Conservation (phyloP, 1,140 invertebrate genomes). For the Brachionus paranguensis region DNA sequence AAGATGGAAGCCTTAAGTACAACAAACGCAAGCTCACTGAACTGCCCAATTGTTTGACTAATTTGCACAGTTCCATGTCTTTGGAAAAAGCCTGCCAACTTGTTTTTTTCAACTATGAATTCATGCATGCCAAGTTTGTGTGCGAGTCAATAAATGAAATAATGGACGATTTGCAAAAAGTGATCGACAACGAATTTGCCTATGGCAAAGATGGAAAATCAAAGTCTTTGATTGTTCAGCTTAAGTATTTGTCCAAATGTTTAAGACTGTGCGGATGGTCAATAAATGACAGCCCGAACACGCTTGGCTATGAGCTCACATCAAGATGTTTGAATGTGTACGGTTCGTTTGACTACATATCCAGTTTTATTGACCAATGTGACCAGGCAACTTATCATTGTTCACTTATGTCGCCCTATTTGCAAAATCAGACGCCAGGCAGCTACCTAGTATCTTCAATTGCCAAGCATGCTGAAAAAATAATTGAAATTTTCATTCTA, state of each 20-base stretch:
- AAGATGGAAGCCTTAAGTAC: neutral
- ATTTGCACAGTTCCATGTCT: neutral
- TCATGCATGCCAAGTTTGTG: slow-evolving; percentile 28
- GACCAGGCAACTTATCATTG: slow-evolving; percentile 48
- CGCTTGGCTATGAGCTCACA: slow-evolving; percentile 46
- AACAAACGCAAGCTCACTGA: slow-evolving; percentile 39
- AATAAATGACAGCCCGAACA: neutral
- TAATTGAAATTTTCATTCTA: neutral
- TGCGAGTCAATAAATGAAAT: slow-evolving; percentile 28
- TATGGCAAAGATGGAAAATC: neutral
- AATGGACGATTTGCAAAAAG: slow-evolving; percentile 1
- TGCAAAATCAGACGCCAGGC: slow-evolving; percentile 45
- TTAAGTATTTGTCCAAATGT: neutral
- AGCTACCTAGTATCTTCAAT: neutral
- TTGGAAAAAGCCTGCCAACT: slow-evolving; percentile 12
- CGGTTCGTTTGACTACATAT: slow-evolving; percentile 46
- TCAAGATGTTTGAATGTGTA: slow-evolving; percentile 50
- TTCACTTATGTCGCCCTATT: slow-evolving; percentile 49
- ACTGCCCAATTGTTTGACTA: slow-evolving; percentile 10
- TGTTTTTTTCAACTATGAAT: slow-evolving; percentile 29
- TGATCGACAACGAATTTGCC: neutral
- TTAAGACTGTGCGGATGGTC: neutral
- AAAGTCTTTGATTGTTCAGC: neutral
- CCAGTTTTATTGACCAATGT: slow-evolving; percentile 48
- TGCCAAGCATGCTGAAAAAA: neutral